phyloP scores from a whole-genome alignment of 2,797 vertebrate genomes.

The Anguilla pacifica region DNA sequence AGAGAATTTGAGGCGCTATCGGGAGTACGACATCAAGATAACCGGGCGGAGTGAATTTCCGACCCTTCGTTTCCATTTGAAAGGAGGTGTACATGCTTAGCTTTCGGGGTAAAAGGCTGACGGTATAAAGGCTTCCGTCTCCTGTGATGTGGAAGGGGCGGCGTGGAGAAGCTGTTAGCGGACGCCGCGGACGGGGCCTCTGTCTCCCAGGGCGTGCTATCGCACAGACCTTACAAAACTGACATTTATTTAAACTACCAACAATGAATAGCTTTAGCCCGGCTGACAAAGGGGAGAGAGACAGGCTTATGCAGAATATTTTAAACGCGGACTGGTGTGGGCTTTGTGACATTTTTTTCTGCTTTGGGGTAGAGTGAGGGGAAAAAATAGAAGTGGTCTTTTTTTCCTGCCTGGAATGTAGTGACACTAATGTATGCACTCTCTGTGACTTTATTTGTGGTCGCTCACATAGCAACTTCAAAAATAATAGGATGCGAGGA shows the following conservation, averaged over 20 bases:
- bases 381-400: neutral
- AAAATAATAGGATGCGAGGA: slow-evolving; percentile 67
- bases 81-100: slow-evolving; percentile 68
- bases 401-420: slow-evolving; percentile 32
- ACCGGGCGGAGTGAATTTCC: slow-evolving; percentile 62
- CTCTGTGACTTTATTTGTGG: slow-evolving; percentile 75
- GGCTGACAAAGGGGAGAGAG: slow-evolving; percentile 67
- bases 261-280: slow-evolving; percentile 71
- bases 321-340: slow-evolving; percentile 69
- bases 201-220: slow-evolving; percentile 83
- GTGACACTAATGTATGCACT: slow-evolving; percentile 59
- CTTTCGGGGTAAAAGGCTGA: slow-evolving; percentile 70
- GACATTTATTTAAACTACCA: slow-evolving; percentile 94
- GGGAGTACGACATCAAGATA: slow-evolving; percentile 69
- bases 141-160: slow-evolving; percentile 69
- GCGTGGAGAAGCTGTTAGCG: slow-evolving; percentile 64
- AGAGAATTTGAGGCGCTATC: slow-evolving; percentile 68
- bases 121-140: slow-evolving; percentile 75
- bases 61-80: slow-evolving; percentile 77
- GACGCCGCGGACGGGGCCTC: slow-evolving; percentile 69
- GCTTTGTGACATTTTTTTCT: slow-evolving; percentile 49
- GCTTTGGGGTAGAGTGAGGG: slow-evolving; percentile 29
- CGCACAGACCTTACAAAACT: slow-evolving; percentile 79
- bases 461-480: slow-evolving; percentile 73
- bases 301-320: slow-evolving; percentile 76